Conservation (phyloP, 2,113 vertebrate genomes). For the Mohoua ochrocephala region DNA sequence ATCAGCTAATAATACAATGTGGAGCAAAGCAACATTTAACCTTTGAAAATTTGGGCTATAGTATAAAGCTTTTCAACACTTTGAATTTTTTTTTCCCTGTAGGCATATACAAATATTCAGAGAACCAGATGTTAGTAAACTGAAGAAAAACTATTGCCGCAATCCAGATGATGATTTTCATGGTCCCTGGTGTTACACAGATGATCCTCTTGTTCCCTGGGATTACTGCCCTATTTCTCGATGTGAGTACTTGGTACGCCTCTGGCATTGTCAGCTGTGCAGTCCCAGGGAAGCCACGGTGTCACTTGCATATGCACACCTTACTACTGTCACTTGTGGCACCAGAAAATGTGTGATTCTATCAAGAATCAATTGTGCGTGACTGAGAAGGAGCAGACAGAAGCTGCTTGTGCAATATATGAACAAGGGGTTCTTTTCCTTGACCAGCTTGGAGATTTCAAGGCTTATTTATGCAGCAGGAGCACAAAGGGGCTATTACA, state of each 20-base stretch:
- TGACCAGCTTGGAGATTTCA: conserved; percentile 27
- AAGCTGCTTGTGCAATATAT: conserved; percentile 33
- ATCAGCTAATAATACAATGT: neutral
- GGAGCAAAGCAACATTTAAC: conserved; percentile 42
- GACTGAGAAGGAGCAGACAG: neutral
- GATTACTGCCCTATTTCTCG: conserved; percentile 91
- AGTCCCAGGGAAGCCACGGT: neutral
- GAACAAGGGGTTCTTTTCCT: neutral
- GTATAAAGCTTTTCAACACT: conserved; percentile 42
- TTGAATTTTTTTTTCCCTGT: conserved; percentile 39
- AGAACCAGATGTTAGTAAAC: conserved; percentile 78
- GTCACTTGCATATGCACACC: neutral
- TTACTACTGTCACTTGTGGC: neutral
- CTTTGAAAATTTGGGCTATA: conserved; percentile 50
- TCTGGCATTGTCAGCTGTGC: neutral
- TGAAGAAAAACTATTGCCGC: conserved; percentile 90
- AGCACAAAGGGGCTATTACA: conserved; percentile 29
- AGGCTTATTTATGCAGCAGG: conserved; percentile 30
- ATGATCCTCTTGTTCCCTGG: conserved; percentile 87
- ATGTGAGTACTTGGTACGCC: conserved; percentile 79
- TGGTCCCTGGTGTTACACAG: conserved; percentile 97
- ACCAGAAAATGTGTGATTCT: neutral
- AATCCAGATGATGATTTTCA: conserved; percentile 96
- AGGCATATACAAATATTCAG: conserved; percentile 78
- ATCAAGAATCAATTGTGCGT: neutral